Base-by-base conservation (phyloP, 1,140 invertebrate species). In the Globodera rostochiensis region DNA sequence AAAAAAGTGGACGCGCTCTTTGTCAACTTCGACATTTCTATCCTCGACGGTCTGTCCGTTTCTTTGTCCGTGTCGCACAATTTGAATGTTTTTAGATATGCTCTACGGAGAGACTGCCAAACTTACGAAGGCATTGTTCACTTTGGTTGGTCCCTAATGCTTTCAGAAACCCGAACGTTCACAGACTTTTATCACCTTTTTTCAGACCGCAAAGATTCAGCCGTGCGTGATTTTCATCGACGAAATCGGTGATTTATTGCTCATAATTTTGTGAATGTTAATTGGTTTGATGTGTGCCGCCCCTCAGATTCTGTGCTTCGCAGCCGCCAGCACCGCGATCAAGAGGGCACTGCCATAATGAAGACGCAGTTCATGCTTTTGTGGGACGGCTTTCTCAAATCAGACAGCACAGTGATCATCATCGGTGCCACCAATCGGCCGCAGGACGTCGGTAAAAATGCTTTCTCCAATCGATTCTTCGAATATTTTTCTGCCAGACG, bases 291-390 rank as follows among this genome's bases (percentile, higher is more conserved):
- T 53, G 53, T 53, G 11, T 60, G 11, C 15, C 36, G 36, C 53
- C 15, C 4, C 53, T 11, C 53, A 53, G 94, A 85, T 69, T 73
- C 96, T 15, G 97, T 99, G 90, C 91, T 99, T 79, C 93, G 96
- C 74, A 93, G 93, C 47, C 93, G 97, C 67, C 94, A 94, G 87
- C 92, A 93, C 4, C 94, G 94, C 87, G 97, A 98, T 91, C 96
- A 99, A 90, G 97, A 99, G 91, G 96, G 95, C 1, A 98, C 97
- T 0, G 95, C 96, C 7, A 98, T 98, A 96, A 98, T 99, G 94
- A 99, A 99, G 85, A 92, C 93, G 11, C 92, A 93, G 89, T 93
- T 93, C 84, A 92, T 93, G 92, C 25, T 49, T 86, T 90, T 92
- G 78, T 93, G 92, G 93, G 92, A 93, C 85, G 92, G 92, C 93